Percentiles rank a stretch among this genome's conserved stretches.
phyloP scores from a whole-genome alignment of 2,888 invertebrate species.

The Eumacrocentrus americanus region DNA sequence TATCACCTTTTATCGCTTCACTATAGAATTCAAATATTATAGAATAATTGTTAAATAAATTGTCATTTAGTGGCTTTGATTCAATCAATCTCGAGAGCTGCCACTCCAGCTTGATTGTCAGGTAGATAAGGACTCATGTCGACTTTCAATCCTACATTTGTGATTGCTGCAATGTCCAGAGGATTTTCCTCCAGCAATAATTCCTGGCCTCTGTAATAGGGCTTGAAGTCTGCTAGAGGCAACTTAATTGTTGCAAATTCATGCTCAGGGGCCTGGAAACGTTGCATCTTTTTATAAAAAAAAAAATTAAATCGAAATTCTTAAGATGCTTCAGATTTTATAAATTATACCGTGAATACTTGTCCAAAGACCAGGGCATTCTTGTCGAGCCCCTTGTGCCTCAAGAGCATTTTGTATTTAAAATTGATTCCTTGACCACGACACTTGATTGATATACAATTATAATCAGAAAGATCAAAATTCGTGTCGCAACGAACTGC shows the following conservation, averaged over 20 bases:
- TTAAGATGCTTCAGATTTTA: too few species aligned
- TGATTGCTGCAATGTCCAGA: conserved; percentile 57
- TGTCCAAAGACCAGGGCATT: conserved; percentile 57
- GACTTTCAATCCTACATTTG: conserved; percentile 60
- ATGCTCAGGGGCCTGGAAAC: conserved; percentile 50
- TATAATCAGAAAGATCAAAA: conserved; percentile 52
- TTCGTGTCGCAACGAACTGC: conserved; percentile 52
- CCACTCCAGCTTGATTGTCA: conserved; percentile 61
- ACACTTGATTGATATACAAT: conserved; percentile 50
- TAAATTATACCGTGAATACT: conserved; percentile 55
- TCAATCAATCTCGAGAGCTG: conserved; percentile 62
- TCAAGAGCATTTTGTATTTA: conserved; percentile 59
- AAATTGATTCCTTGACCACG: conserved; percentile 58
- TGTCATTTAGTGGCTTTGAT: conserved; percentile 55
- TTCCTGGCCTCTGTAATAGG: conserved; percentile 59
- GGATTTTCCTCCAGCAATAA: conserved; percentile 52
- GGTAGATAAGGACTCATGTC: conserved; percentile 61
- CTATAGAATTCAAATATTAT: too few species aligned
- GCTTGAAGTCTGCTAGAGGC: conserved; percentile 57
- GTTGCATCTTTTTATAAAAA: too few species aligned
- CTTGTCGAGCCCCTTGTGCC: conserved; percentile 54
- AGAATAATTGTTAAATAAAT: not conserved
- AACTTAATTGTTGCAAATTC: conserved; percentile 53
- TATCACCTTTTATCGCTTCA: too few species aligned
- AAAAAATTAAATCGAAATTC: not conserved